Conservation (phyloP, 2,797 vertebrate genomes). For the Sus cebifrons region DNA sequence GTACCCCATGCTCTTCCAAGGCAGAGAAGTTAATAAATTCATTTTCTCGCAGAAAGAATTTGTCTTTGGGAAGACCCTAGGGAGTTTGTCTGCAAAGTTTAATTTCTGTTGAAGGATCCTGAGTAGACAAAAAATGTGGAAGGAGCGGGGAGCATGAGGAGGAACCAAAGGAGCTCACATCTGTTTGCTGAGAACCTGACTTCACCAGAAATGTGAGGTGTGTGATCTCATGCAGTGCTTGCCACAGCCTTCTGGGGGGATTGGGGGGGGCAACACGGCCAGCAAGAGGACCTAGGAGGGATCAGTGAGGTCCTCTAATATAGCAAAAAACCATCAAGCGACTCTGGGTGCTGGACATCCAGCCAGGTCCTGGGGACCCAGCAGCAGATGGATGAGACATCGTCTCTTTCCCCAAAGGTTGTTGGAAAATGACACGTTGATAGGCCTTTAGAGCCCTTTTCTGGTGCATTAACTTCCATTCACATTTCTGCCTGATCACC, state of each 20-base stretch:
- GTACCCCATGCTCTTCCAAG: not conserved
- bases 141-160: not conserved
- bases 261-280: not conserved
- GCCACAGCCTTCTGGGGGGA: not conserved
- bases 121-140: constrained; percentile 45
- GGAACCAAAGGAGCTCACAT: not conserved
- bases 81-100: constrained; percentile 44
- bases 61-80: constrained; percentile 17
- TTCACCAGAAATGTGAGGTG: not conserved
- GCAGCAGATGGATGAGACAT: not conserved
- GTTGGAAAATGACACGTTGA: not conserved
- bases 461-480: not conserved
- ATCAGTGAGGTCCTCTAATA: not conserved
- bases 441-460: not conserved
- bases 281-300: not conserved
- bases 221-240: not conserved
- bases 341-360: not conserved
- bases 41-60: constrained; percentile 65
- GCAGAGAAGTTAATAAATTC: constrained; percentile 65
- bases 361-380: not conserved
- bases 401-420: not conserved
- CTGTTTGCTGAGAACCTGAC: not conserved
- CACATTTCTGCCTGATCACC: not conserved
- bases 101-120: constrained; percentile 66
- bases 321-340: not conserved